Conservation (phyloP, 2,797 vertebrate genomes). For the Hydrophis major region DNA sequence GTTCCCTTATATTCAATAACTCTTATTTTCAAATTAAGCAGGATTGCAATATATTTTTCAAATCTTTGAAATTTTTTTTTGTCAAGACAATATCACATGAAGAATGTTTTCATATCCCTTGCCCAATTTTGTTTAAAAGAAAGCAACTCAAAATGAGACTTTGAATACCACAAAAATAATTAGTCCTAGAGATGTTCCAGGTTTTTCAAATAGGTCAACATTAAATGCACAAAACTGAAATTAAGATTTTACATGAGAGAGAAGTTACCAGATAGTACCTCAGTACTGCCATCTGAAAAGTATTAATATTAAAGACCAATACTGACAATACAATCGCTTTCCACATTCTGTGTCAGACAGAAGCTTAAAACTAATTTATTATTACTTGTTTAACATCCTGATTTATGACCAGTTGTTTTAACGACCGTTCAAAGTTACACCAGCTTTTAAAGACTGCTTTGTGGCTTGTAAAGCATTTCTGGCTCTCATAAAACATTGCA, state of each 20-base stretch:
- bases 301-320: neutral
- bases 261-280: neutral
- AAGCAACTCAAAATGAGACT: neutral
- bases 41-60: neutral
- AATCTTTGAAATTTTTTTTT: neutral
- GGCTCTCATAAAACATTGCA: neutral
- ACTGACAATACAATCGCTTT: neutral
- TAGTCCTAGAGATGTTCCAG: neutral
- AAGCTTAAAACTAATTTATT: neutral
- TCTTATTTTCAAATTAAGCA: neutral
- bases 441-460: neutral
- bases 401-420: neutral
- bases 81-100: neutral
- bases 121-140: neutral
- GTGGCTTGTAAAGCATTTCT: neutral
- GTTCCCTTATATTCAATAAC: neutral
- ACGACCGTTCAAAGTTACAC: neutral
- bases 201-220: neutral
- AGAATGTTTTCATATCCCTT: neutral
- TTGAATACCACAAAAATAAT: neutral
- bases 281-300: neutral
- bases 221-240: neutral
- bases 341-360: neutral
- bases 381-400: neutral
- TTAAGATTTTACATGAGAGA: neutral